phyloP scores from a whole-genome alignment of 64 coral and sea anemone species.

The Astreopora myriophthalma region DNA sequence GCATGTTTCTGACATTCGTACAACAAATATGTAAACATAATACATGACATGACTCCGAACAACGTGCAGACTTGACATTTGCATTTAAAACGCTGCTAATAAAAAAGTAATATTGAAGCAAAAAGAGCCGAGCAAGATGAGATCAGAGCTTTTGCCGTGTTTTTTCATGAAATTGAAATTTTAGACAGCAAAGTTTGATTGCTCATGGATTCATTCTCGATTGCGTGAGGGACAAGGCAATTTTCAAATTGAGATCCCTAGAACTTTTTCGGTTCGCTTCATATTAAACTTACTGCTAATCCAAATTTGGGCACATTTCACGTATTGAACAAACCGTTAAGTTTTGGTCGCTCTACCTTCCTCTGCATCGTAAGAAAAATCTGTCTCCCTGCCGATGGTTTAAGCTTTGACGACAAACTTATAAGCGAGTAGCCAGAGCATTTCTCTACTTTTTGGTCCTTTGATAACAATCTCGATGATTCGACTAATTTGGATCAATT shows the following conservation, averaged over 20 bases:
- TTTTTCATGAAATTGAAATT: background rate
- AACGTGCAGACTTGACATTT: background rate
- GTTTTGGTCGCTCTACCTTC: background rate
- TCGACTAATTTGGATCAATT: background rate
- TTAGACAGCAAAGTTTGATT: background rate
- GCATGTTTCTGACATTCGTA: background rate
- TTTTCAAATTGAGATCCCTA: background rate
- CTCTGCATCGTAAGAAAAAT: background rate
- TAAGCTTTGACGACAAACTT: background rate
- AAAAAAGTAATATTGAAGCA: background rate
- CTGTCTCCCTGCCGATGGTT: background rate
- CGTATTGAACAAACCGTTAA: background rate
- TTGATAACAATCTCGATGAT: too few species aligned
- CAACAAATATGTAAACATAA: too few species aligned
- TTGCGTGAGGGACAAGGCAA: too few species aligned
- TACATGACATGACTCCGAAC: background rate
- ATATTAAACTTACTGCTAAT: too few species aligned
- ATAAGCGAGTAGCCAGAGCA: background rate
- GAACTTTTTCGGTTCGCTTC: background rate
- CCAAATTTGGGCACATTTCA: background rate
- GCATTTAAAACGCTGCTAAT: background rate
- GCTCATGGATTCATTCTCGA: background rate
- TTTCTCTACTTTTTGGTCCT: too few species aligned
- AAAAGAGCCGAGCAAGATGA: background rate
- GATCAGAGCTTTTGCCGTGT: background rate